Percentiles rank a stretch among this genome's conserved stretches.
These are phyloP conservation scores for Promerops cafer DNA, from an alignment of 2,113 vertebrate species.

Conservation along the genomic window DNA sequence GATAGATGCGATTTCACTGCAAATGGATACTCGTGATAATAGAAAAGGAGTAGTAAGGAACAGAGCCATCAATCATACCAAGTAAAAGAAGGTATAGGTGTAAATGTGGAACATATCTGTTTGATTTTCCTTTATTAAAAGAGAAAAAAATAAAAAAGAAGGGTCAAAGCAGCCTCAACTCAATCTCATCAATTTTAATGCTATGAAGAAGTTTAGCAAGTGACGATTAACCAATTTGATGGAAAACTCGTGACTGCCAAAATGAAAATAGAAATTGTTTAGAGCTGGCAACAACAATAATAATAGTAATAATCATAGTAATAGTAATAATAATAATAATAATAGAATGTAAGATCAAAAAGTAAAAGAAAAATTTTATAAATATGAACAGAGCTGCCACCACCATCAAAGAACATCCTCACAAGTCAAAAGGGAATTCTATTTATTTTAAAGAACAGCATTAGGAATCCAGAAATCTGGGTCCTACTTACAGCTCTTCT, in stretches of 20 bases:
- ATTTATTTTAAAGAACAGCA: conserved; percentile 9
- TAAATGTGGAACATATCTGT: conserved; percentile 41
- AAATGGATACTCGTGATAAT: conserved; percentile 18
- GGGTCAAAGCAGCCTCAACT: conserved; percentile 23
- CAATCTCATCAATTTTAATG: conserved; percentile 61
- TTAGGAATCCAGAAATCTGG: neutral
- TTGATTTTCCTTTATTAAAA: conserved; percentile 65
- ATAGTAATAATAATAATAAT: neutral
- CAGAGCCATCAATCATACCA: conserved; percentile 27
- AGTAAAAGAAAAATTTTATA: neutral
- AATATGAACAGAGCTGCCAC: neutral
- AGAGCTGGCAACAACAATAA: neutral
- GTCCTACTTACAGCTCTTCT: neutral
- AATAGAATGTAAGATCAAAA: neutral
- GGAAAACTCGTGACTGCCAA: conserved; percentile 9
- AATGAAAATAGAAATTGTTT: neutral
- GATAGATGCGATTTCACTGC: conserved; percentile 18
- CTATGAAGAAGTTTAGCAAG: conserved; percentile 37
- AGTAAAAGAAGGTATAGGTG: conserved; percentile 51
- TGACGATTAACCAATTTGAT: conserved; percentile 42
- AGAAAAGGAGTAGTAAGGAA: conserved; percentile 42
- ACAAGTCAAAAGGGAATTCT: conserved; percentile 28
- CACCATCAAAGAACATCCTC: conserved; percentile 14
- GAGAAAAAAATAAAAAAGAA: neutral
- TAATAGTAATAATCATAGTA: neutral